These are phyloP conservation scores for Pristiophorus japonicus DNA, from an alignment of 2,113 vertebrate genomes.

Conservation along the genomic window DNA sequence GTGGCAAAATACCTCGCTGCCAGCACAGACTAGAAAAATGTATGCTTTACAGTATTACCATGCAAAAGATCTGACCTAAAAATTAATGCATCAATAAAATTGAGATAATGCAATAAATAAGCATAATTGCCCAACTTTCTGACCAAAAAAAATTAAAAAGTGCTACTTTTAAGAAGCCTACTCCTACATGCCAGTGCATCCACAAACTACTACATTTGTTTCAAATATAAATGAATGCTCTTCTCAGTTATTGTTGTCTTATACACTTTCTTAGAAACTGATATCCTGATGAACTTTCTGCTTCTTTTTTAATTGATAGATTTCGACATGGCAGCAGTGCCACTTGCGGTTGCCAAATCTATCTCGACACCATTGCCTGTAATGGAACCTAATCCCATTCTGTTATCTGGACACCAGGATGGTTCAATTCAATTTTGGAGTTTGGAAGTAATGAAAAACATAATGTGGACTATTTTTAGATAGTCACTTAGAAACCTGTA, in stretches of 20 bases:
- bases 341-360: neutral
- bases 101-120: neutral
- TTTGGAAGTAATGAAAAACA: neutral
- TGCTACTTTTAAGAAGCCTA: neutral
- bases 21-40: neutral
- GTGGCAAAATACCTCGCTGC: neutral
- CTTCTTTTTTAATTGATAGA: neutral
- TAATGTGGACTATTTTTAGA: neutral
- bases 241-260: neutral
- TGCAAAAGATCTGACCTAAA: neutral
- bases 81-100: neutral
- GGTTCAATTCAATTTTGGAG: conserved; percentile 28
- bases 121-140: neutral
- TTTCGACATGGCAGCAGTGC: rapidly evolving
- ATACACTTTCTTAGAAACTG: neutral
- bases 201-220: neutral
- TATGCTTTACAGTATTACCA: neutral
- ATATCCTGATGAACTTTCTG: neutral
- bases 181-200: neutral
- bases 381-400: neutral
- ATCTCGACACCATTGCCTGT: neutral
- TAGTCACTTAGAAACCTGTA: neutral
- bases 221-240: neutral
- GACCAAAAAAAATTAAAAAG: neutral
- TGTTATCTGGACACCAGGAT: conserved; percentile 1